phyloP scores from a whole-genome alignment of 2,888 invertebrate genomes.

The Agonopterix alstromeriana region DNA sequence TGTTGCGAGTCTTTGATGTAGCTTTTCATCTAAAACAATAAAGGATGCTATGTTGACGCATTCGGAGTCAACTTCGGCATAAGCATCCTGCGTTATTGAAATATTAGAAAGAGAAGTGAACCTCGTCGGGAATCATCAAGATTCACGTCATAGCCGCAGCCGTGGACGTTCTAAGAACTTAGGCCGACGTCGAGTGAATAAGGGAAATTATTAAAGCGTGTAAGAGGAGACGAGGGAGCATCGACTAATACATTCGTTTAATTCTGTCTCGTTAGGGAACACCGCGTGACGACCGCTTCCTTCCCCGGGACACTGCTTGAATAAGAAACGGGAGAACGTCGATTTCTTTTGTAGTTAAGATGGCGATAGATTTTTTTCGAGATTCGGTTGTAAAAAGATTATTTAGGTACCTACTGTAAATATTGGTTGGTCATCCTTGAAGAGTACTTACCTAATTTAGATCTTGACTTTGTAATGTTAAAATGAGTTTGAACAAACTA shows the following conservation, averaged over 20 bases:
- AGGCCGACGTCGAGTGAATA: constrained; percentile 42
- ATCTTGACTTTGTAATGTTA: too few species aligned
- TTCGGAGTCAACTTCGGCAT: constrained; percentile 22
- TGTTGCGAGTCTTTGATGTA: constrained; percentile 47
- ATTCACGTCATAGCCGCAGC: constrained; percentile 43
- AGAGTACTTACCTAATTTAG: too few species aligned
- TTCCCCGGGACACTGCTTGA: constrained; percentile 50
- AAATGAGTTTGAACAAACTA: too few species aligned
- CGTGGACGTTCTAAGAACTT: constrained; percentile 43
- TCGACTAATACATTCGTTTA: constrained; percentile 56
- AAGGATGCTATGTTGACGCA: constrained; percentile 30
- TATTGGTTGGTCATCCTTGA: too few species aligned
- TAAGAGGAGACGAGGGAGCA: constrained; percentile 36
- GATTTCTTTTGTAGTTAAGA: constrained; percentile 4
- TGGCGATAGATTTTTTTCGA: constrained; percentile 9
- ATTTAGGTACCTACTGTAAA: too few species aligned
- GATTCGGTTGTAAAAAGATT: background rate
- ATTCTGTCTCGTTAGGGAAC: constrained; percentile 61
- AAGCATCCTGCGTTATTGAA: constrained; percentile 37
- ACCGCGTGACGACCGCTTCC: constrained; percentile 59
- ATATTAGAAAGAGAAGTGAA: constrained; percentile 32
- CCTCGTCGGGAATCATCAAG: constrained; percentile 52
- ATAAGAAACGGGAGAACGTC: constrained; percentile 36
- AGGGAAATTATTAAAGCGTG: constrained; percentile 53
- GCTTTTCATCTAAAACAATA: constrained; percentile 29